A percentile compares a stretch with the other conserved stretches of the same genome.
These are phyloP conservation scores for Dasyprocta punctata DNA, from an alignment of 2,113 vertebrate genomes.

Conservation along the genomic window DNA sequence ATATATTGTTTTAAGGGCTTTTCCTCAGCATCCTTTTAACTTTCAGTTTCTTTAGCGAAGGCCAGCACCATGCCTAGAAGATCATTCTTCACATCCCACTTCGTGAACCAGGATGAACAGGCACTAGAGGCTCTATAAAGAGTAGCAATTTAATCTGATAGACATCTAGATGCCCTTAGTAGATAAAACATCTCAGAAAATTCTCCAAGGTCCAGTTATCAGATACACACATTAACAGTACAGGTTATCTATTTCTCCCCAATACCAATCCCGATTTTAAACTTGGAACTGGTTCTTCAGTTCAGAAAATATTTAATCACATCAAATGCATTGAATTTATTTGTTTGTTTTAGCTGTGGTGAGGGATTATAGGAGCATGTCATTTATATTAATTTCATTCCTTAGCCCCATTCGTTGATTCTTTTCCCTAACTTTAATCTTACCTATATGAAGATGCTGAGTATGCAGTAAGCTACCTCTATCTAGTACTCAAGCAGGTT, in stretches of 20 bases:
- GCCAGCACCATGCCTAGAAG: not conserved
- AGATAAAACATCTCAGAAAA: constrained; percentile 43
- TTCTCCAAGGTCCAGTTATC: not conserved
- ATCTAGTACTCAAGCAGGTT: not conserved
- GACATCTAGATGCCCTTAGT: not conserved
- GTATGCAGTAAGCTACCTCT: not conserved
- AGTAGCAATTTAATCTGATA: not conserved
- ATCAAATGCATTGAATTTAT: not conserved
- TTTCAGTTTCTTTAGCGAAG: constrained; percentile 3
- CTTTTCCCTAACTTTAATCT: not conserved
- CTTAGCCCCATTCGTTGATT: not conserved
- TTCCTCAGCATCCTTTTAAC: not conserved
- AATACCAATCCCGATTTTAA: not conserved
- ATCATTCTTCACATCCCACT: not conserved
- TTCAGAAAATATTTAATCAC: not conserved
- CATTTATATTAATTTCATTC: not conserved
- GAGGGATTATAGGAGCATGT: not conserved
- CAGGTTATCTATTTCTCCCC: not conserved
- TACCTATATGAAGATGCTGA: not conserved
- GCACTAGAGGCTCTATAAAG: not conserved
- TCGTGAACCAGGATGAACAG: not conserved
- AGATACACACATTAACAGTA: not conserved
- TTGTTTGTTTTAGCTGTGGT: not conserved
- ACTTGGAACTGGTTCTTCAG: not conserved
- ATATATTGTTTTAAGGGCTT: not conserved